These are phyloP conservation scores for Actinostola sp. DNA, from an alignment of 92 coral and sea anemone genomes.

Conservation along the genomic window DNA sequence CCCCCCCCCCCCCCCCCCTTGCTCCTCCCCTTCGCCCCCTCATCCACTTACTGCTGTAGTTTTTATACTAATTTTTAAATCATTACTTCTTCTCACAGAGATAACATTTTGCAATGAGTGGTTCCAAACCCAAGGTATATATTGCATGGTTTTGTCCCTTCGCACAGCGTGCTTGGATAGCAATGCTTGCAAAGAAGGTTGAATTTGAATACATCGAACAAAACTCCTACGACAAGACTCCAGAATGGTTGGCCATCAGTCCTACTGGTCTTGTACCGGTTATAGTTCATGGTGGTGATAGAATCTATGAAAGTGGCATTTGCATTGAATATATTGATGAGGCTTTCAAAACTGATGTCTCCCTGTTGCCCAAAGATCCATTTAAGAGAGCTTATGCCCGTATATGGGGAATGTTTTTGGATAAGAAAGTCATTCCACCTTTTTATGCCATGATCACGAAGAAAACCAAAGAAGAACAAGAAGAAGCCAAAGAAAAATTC, in stretches of 20 bases:
- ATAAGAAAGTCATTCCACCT: conserved; percentile 53
- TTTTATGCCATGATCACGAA: conserved; percentile 35
- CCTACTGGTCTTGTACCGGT: conserved; percentile 73
- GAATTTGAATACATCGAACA: conserved; percentile 75
- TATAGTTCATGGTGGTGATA: conserved; percentile 49
- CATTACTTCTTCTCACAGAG: too few relatives aligned
- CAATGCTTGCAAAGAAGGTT: conserved; percentile 66
- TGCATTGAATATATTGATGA: conserved; percentile 80
- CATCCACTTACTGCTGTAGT: too few relatives aligned
- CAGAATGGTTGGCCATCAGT: conserved; percentile 77
- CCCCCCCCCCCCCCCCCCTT: too few relatives aligned
- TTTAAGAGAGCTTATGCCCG: conserved; percentile 70
- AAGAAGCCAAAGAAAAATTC: conserved; percentile 45
- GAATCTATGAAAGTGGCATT: conserved; percentile 70
- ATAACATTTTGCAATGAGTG: conserved; percentile 14
- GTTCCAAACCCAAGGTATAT: conserved; percentile 57
- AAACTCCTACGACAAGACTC: conserved; percentile 74
- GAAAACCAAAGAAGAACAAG: conserved; percentile 50
- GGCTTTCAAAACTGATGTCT: conserved; percentile 46
- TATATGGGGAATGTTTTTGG: conserved; percentile 77
- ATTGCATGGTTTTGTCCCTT: conserved; percentile 80
- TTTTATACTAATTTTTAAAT: too few relatives aligned
- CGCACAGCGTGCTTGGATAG: conserved; percentile 82
- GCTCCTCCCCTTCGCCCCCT: too few relatives aligned
- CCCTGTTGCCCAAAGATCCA: conserved; percentile 69